Base-by-base conservation (phyloP, 2,888 invertebrate species). In the Limnephilus auricula region DNA sequence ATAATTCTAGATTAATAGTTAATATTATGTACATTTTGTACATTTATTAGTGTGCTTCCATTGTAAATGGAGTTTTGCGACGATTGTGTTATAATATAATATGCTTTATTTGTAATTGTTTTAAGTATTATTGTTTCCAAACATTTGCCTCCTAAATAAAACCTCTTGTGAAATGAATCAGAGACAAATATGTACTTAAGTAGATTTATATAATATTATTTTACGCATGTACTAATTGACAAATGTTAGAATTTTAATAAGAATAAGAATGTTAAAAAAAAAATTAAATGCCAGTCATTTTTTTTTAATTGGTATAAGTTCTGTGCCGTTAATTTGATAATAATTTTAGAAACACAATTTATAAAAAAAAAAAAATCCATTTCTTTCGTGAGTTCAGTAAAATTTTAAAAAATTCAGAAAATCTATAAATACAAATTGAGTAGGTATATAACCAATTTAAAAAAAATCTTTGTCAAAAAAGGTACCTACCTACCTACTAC, bases 21-120 rank as follows among this genome's bases (percentile, higher is more conserved):
- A 50, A 90, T 90, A 84, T 84, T 84, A 15, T 90, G 90, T 90
- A 90, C 30, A 90, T 31, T 50, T 84, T 37, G 79, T 90, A 90
- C 50, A 78, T 84, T 78, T 34, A 37, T 82, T 90, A 90, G 90
- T 30, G 90, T 40, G 65, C 90, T 90, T 90, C 90, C 90, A 90
- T 85, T 90, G 40, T 78, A 45, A 84, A 85, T 89, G 89, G 86
- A 65, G 86, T 65, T 50, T 85, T 50, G 50, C 86, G 86, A 50
- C 80, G 80, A 40, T 50, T 65, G 65, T 25, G n/a, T 45, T 45
- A 45, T 65, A 65, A 86, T 32, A 65, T 50, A 40, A 40, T 85
- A 45, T 40, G 86, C 32, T 45, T 65, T 86, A 86, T 65, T 86
- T 86, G 86, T 86, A 86, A 65, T 86, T 65, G 65, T 50, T 86